Base-by-base conservation (phyloP, 2,888 invertebrate genomes). In the Meandrusa payeni region DNA sequence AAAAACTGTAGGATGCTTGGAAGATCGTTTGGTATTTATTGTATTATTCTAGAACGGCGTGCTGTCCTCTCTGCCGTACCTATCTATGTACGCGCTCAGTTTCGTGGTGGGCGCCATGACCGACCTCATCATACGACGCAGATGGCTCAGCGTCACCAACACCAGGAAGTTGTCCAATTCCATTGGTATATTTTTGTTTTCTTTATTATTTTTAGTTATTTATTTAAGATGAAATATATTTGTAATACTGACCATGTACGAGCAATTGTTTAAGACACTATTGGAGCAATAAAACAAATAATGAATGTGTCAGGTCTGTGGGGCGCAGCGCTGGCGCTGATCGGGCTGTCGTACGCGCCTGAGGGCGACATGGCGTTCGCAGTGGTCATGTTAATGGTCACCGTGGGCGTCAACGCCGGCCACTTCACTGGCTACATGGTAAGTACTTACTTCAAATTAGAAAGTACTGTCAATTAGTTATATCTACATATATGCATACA, bases 361-460 rank as follows among this genome's bases (percentile, higher is more conserved):
- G 76, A 75, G 6, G 68, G 69, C 0, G 90, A 90, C 36, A 76
- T 88, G 27, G 60, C 66, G 3, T 54, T 90, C 1, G 93, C 93
- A 0, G 91, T 94, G 0, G 71, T 70, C 0, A 79, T 95, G 63
- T 83, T 95, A 0, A 90, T 93, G 0, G 47, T 93, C 0, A 92
- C 95, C 0, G 93, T 95, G 0, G 93, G 94, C 0, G 81, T 93
- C 27, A 95, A 95, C 60, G 91, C 93, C n/a, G 86, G 83, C 0
- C 76, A 78, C 27, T 81, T 61, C 41, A 59, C 75, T 2, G 83
- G 83, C 1, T 83, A 68, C 33, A 63, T 83, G 71, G 83, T 82
- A 36, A 56, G 59, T 48, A 3, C 11, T 9, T 3, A n/a, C n/a
- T n/a, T n/a, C n/a, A n/a, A n/a, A n/a, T n/a, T n/a, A n/a, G n/a